These are phyloP conservation scores for Glaucomys volans DNA, from an alignment of 2,113 vertebrate genomes.

Conservation along the genomic window DNA sequence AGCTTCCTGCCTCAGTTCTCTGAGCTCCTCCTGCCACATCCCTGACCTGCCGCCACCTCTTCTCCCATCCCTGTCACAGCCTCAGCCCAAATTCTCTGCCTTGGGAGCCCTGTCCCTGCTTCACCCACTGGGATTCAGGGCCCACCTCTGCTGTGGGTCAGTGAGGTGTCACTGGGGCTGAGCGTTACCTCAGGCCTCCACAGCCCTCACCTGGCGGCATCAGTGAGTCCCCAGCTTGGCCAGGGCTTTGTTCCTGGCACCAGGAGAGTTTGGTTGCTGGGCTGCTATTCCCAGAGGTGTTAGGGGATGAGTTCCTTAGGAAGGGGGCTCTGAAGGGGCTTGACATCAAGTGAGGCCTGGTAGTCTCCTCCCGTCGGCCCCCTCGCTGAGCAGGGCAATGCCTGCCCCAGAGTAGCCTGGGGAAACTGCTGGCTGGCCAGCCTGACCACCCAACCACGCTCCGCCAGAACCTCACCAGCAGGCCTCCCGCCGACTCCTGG, in stretches of 20 bases:
- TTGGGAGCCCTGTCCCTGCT: rapidly evolving
- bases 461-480: neutral
- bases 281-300: neutral
- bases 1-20: conserved; percentile 68
- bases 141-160: neutral
- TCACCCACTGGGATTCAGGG: neutral
- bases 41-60: neutral
- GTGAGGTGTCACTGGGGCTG: neutral
- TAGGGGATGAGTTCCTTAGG: neutral
- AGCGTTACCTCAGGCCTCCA: too few relatives aligned
- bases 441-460: neutral
- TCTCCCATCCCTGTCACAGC: neutral
- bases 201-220: rapidly evolving
- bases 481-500: rapidly evolving
- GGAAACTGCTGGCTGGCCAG: too few relatives aligned
- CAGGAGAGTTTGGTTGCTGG: neutral
- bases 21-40: conserved; percentile 65
- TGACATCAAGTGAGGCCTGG: rapidly evolving
- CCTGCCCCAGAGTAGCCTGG: neutral
- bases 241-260: neutral
- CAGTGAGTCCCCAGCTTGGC: neutral
- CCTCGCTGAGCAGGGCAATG: rapidly evolving
- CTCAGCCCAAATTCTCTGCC: neutral
- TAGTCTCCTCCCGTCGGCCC: neutral
- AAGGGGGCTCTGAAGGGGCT: neutral